These are phyloP conservation scores for Yponomeuta plumbellus DNA, from an alignment of 2,888 invertebrate species.

Conservation along the genomic window DNA sequence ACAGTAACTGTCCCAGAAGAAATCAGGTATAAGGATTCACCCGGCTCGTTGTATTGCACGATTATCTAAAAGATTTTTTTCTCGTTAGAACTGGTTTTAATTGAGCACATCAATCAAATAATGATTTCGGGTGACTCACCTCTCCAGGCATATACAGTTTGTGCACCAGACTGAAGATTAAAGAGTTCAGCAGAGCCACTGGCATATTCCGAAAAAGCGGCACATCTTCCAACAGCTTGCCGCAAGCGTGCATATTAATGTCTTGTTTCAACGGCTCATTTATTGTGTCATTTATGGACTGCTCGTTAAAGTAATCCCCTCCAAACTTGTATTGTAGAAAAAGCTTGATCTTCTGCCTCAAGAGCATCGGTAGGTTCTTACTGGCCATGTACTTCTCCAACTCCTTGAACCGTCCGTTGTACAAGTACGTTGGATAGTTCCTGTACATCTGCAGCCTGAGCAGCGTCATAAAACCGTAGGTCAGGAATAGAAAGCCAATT, in stretches of 20 bases:
- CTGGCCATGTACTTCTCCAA: slow-evolving; percentile 42
- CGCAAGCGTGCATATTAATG: slow-evolving; percentile 73
- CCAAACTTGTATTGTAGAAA: slow-evolving; percentile 51
- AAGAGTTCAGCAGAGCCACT: slow-evolving; percentile 58
- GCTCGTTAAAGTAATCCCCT: slow-evolving; percentile 48
- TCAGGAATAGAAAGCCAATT: slow-evolving; percentile 39
- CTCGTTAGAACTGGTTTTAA: background rate
- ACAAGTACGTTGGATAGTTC: slow-evolving; percentile 37
- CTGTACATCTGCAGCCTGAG: slow-evolving; percentile 41
- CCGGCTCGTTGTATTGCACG: slow-evolving; percentile 66
- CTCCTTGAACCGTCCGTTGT: slow-evolving; percentile 40
- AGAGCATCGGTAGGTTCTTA: slow-evolving; percentile 37
- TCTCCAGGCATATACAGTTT: slow-evolving; percentile 77
- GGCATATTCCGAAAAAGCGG: slow-evolving; percentile 73
- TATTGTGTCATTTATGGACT: slow-evolving; percentile 42
- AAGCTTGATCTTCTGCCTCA: slow-evolving; percentile 42
- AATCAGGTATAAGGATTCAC: slow-evolving; percentile 76
- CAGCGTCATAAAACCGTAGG: slow-evolving; percentile 36
- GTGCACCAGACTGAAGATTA: slow-evolving; percentile 67
- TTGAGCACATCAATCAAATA: too few species aligned
- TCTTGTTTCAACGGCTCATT: slow-evolving; percentile 69
- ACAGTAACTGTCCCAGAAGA: slow-evolving; percentile 78
- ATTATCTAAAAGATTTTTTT: slow-evolving; percentile 51
- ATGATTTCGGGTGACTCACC: slow-evolving; percentile 28
- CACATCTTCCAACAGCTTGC: slow-evolving; percentile 70